Evolutionary conservation across 2,113 vertebrate species (phyloP).

Genomic region (Macaca mulatta): DNA sequence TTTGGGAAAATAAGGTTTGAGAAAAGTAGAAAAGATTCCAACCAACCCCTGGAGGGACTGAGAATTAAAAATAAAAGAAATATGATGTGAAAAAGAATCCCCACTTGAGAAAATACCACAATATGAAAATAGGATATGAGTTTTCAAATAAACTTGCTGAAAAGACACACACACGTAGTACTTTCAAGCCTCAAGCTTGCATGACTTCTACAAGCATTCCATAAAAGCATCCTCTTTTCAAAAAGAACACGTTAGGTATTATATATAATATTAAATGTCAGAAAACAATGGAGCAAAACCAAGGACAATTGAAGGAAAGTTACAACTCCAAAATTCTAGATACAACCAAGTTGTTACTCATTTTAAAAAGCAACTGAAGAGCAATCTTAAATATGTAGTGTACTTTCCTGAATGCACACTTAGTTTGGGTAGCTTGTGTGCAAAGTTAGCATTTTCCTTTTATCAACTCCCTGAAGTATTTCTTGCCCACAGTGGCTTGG

Average conservation of each 20-base stretch:
- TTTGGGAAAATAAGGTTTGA: background rate
- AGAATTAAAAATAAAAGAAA: conserved; percentile 1
- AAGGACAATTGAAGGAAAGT: background rate
- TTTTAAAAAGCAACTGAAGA: background rate
- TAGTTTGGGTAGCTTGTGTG: background rate
- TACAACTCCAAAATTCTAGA: background rate
- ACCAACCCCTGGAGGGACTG: background rate
- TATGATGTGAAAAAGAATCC: background rate
- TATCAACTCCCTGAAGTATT: background rate
- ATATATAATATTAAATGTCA: background rate
- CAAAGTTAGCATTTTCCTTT: background rate
- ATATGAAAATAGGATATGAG: background rate
- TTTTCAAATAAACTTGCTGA: background rate
- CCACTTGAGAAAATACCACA: background rate
- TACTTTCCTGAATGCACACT: background rate
- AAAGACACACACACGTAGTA: background rate
- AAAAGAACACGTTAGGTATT: background rate
- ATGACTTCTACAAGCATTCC: background rate
- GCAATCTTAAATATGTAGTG: background rate
- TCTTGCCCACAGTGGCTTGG: background rate
- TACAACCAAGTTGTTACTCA: background rate
- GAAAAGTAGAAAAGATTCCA: background rate
- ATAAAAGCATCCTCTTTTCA: background rate
- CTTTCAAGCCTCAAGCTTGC: background rate
- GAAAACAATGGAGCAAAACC: background rate